These are phyloP conservation scores for Amitus sp. DNA, from an alignment of 2,888 invertebrate genomes.

Conservation along the genomic window DNA sequence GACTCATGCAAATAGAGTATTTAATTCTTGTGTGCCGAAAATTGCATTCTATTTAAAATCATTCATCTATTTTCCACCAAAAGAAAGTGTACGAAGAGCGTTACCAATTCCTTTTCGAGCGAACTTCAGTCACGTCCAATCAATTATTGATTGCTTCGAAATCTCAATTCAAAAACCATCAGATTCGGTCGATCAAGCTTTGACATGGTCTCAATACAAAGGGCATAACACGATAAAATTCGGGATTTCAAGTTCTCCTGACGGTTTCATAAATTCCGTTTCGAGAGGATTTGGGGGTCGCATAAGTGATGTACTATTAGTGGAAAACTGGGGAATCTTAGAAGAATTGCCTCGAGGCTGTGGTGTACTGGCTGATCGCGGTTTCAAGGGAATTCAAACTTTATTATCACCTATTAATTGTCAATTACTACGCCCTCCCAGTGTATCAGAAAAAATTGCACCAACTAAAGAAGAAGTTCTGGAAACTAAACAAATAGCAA, in stretches of 20 bases:
- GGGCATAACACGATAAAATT: conserved; percentile 52
- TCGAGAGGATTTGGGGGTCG: conserved; percentile 45
- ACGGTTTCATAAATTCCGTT: conserved; percentile 43
- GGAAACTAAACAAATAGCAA: conserved; percentile 39
- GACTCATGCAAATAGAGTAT: conserved; percentile 6
- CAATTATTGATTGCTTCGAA: conserved; percentile 47
- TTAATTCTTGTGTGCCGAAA: not conserved
- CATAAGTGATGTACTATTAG: conserved; percentile 31
- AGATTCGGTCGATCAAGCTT: conserved; percentile 38
- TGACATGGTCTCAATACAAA: conserved; percentile 52
- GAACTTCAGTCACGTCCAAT: conserved; percentile 33
- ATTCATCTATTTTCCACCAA: not conserved
- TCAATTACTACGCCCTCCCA: conserved; percentile 32
- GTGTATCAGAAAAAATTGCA: conserved; percentile 14
- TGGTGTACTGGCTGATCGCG: conserved; percentile 35
- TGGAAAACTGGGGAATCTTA: conserved; percentile 24
- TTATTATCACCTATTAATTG: conserved; percentile 19
- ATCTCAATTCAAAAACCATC: conserved; percentile 47
- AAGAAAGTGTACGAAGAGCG: not conserved
- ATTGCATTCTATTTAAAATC: conserved; percentile 4
- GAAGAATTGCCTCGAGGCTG: conserved; percentile 9
- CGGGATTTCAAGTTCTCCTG: too few species aligned
- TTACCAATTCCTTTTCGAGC: conserved; percentile 38
- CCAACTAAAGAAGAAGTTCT: conserved; percentile 15
- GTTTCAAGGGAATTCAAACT: conserved; percentile 36